Evolutionary conservation across 2,888 invertebrate species (phyloP).

Genomic region (Microctonus brassicae): DNA sequence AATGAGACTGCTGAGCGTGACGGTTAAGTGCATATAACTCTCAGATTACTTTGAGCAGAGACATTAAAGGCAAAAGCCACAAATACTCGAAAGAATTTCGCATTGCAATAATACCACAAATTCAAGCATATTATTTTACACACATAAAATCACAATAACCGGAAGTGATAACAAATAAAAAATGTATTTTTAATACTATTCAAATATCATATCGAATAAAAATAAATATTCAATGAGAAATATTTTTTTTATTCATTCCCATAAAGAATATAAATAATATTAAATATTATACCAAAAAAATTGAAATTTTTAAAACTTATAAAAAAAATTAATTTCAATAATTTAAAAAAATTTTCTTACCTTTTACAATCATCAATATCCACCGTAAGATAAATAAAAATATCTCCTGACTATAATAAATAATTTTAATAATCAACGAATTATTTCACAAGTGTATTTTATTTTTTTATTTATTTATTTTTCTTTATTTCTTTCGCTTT

Average conservation of each 20-base stretch:
- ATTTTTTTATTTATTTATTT: too few species aligned
- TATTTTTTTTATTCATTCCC: neutral
- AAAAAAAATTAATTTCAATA: neutral
- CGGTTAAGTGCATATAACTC: constrained; percentile 20
- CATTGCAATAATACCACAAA: neutral
- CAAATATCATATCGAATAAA: too few species aligned
- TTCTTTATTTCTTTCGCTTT: too few species aligned
- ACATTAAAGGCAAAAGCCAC: constrained; percentile 13
- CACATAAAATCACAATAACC: neutral
- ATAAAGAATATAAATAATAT: neutral
- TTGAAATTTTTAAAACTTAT: neutral
- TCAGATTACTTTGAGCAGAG: constrained; percentile 16
- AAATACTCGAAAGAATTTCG: constrained; percentile 14
- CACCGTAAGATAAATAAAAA: constrained; percentile 17
- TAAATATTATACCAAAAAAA: neutral
- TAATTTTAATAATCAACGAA: too few species aligned
- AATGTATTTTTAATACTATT: neutral
- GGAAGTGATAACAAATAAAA: neutral
- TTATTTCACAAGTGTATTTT: too few species aligned
- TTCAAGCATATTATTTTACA: too few species aligned
- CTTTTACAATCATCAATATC: constrained; percentile 52
- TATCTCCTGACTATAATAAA: too few species aligned
- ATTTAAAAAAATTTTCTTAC: constrained; percentile 37
- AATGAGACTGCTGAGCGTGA: constrained; percentile 9
- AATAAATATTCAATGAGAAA: neutral